phyloP scores from a whole-genome alignment of 2,888 invertebrate species.

The Stegophylla sp. region DNA sequence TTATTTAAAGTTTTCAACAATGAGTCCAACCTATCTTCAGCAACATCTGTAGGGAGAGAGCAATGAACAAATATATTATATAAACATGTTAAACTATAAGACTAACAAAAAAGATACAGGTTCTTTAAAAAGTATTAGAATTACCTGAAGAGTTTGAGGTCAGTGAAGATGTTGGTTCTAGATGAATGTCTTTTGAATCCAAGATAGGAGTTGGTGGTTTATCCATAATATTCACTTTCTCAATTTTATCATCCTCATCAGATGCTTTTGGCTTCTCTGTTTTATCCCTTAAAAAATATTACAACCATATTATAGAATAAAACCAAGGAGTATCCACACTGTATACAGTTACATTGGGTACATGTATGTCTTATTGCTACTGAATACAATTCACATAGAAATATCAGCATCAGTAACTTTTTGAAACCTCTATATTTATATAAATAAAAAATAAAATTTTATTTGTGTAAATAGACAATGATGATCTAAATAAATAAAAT shows the following conservation, averaged over 20 bases:
- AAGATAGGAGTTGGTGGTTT: constrained; percentile 56
- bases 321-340: too few relatives aligned
- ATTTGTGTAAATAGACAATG: too few relatives aligned
- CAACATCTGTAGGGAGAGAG: constrained; percentile 64
- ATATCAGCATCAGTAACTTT: too few relatives aligned
- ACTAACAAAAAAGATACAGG: not conserved
- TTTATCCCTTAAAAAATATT: constrained; percentile 34
- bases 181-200: constrained; percentile 50
- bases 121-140: not conserved
- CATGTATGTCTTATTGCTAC: too few relatives aligned
- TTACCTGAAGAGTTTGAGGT: constrained; percentile 39
- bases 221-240: constrained; percentile 51
- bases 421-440: too few relatives aligned
- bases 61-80: too few relatives aligned
- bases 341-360: too few relatives aligned
- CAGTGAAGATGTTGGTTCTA: constrained; percentile 52
- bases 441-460: too few relatives aligned
- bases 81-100: not conserved
- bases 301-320: not conserved
- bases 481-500: too few relatives aligned
- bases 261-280: constrained; percentile 33
- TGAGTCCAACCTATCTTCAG: constrained; percentile 74
- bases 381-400: too few relatives aligned
- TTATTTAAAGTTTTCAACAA: constrained; percentile 79
- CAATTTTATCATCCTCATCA: constrained; percentile 34